Evolutionary conservation across 1,140 invertebrate genomes (phyloP).

Genomic region (Lithobius niger): DNA sequence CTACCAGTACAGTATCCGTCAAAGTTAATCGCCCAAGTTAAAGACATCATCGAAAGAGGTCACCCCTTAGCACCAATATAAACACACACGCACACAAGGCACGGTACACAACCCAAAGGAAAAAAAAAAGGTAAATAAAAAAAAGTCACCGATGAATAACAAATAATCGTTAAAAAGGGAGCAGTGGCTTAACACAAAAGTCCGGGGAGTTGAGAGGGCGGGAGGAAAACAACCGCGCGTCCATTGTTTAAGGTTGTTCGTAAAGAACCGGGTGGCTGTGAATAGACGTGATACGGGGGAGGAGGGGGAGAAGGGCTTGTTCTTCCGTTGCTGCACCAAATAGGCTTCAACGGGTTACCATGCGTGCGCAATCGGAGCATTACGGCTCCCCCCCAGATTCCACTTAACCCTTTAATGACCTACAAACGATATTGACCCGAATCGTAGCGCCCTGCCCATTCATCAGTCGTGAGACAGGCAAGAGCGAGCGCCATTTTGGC

Average conservation of each 20-base stretch:
- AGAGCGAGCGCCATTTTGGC: too few species aligned
- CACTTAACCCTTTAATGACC: constrained; percentile 7
- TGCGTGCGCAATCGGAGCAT: constrained; percentile 5
- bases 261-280: not conserved
- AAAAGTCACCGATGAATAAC: not conserved
- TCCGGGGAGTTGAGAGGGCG: not conserved
- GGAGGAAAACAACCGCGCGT: not conserved
- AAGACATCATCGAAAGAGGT: too few species aligned
- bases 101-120: not conserved
- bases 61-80: too few species aligned
- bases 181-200: not conserved
- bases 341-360: constrained; percentile 2
- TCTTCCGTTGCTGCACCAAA: not conserved
- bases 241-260: not conserved
- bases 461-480: not conserved
- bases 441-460: not conserved
- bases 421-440: constrained; percentile 5
- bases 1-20: too few species aligned
- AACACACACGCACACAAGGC: too few species aligned
- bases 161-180: not conserved
- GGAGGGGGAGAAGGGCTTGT: not conserved
- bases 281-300: not conserved
- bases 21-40: too few species aligned
- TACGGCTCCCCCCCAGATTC: constrained; percentile 1
- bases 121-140: not conserved